Conservation (phyloP, 2,888 invertebrate genomes). For the Sepioteuthis lessoniana region DNA sequence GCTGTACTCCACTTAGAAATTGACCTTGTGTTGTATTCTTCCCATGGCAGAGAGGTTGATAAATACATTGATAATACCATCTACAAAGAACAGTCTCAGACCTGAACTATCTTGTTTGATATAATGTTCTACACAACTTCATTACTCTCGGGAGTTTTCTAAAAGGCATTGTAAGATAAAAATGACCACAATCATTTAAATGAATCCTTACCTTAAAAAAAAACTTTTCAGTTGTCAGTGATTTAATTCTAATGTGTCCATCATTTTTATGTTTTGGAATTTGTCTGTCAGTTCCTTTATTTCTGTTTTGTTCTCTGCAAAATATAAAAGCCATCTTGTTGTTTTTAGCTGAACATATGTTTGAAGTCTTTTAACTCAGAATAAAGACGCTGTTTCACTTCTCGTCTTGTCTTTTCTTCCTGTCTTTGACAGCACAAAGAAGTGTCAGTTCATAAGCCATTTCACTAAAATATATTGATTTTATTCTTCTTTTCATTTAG, state of each 20-base stretch:
- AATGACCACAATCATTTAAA: too few species aligned
- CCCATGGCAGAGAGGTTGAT: too few species aligned
- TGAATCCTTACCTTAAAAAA: too few species aligned
- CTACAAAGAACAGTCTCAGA: too few species aligned
- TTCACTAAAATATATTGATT: neutral
- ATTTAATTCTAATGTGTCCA: slow-evolving; percentile 2
- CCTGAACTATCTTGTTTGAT: too few species aligned
- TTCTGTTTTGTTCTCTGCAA: neutral
- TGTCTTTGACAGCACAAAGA: neutral
- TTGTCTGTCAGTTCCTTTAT: neutral
- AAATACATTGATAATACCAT: too few species aligned
- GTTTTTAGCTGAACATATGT: neutral
- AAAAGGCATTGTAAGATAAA: too few species aligned
- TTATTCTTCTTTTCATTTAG: neutral
- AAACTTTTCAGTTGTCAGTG: neutral
- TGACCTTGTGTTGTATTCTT: too few species aligned
- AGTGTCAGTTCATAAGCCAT: neutral
- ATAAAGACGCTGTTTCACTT: neutral
- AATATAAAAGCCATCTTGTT: neutral
- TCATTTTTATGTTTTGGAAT: neutral
- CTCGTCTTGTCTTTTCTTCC: neutral
- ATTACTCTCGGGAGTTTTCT: too few species aligned
- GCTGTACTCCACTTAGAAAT: too few species aligned
- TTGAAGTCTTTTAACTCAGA: neutral
- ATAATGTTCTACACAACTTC: too few species aligned